phyloP scores from a whole-genome alignment of 2,113 vertebrate species.

The Eptatretus burgeri region DNA sequence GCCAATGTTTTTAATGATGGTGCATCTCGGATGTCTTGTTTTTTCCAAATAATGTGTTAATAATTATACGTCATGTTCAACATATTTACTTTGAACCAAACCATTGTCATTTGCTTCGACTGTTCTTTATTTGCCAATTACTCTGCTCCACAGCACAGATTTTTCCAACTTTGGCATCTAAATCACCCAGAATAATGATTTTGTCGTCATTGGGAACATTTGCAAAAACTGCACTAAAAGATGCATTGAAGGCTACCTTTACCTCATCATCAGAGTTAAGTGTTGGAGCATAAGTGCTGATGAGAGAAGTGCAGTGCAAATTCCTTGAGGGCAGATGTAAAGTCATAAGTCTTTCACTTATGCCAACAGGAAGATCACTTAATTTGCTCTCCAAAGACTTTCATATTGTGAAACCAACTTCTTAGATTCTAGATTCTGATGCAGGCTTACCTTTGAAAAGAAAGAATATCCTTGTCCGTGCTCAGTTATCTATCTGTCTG shows the following conservation, averaged over 20 bases:
- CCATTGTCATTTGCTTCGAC: not conserved
- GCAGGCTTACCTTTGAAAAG: too few relatives aligned
- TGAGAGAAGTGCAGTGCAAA: not conserved
- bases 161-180: not conserved
- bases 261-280: not conserved
- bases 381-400: not conserved
- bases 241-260: not conserved
- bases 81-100: not conserved
- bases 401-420: not conserved
- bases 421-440: not conserved
- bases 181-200: not conserved
- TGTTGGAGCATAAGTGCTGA: not conserved
- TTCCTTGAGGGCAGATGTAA: not conserved
- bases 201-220: not conserved
- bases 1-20: not conserved
- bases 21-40: not conserved
- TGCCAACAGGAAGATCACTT: not conserved
- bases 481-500: too few relatives aligned
- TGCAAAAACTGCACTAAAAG: not conserved
- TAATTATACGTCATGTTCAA: not conserved
- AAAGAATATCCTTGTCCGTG: too few relatives aligned
- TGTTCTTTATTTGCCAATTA: not conserved
- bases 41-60: not conserved
- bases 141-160: not conserved
- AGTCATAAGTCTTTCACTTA: not conserved